Evolutionary conservation across 2,888 invertebrate species (phyloP).

Genomic region (Leptinotarsa tumamoca): DNA sequence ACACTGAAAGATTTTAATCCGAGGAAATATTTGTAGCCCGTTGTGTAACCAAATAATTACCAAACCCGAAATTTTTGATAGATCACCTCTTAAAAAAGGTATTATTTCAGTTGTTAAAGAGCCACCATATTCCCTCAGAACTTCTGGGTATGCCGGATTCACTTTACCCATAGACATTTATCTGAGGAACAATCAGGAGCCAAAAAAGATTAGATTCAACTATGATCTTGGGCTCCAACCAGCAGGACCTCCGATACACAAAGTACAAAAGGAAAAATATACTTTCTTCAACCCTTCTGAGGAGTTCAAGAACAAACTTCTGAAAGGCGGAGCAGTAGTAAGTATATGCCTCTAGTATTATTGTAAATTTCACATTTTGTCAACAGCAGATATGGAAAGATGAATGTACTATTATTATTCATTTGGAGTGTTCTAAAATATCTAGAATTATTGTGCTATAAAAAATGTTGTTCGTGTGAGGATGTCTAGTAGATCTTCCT

Average conservation of each 20-base stretch:
- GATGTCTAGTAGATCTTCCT: too few species aligned
- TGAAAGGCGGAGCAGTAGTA: conserved; percentile 86
- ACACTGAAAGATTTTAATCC: too few species aligned
- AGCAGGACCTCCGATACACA: conserved; percentile 78
- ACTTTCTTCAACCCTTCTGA: conserved; percentile 88
- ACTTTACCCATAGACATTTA: conserved; percentile 90
- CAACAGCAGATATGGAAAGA: too few species aligned
- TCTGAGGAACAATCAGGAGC: conserved; percentile 89
- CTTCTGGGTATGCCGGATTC: conserved; percentile 97
- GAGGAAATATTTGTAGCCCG: too few species aligned
- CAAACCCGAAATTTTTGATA: background rate
- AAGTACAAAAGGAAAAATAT: conserved; percentile 83
- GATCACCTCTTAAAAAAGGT: background rate
- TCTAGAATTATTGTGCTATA: too few species aligned
- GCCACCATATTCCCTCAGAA: conserved; percentile 89
- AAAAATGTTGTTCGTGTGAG: too few species aligned
- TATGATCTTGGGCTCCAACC: conserved; percentile 90
- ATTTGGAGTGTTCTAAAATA: too few species aligned
- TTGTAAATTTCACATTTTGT: too few species aligned
- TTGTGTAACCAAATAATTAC: too few species aligned
- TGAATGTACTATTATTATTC: too few species aligned
- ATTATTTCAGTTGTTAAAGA: conserved; percentile 83
- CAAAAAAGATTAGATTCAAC: conserved; percentile 83
- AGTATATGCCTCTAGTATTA: conserved; percentile 39
- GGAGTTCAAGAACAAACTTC: conserved; percentile 87